phyloP scores from a whole-genome alignment of 2,113 vertebrate genomes.

The Trinectes maculatus region DNA sequence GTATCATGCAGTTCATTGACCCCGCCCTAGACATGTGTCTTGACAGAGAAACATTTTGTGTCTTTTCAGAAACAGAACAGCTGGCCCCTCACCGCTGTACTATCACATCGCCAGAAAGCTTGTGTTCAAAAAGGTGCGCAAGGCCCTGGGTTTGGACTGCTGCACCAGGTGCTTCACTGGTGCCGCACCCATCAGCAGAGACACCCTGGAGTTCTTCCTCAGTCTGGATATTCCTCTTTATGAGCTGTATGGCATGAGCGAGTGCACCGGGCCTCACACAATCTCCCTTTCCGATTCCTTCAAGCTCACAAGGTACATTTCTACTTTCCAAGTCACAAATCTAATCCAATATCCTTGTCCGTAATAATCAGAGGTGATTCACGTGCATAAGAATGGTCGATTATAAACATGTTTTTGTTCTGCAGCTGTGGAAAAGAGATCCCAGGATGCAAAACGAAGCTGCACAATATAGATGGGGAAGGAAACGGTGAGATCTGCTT shows the following conservation, averaged over 20 bases:
- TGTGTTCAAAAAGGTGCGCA: slow-evolving; percentile 89
- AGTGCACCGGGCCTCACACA: slow-evolving; percentile 90
- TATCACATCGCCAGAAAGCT: slow-evolving; percentile 87
- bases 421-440: slow-evolving; percentile 88
- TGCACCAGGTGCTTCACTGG: slow-evolving; percentile 87
- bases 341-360: too few species aligned
- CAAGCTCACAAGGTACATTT: slow-evolving; percentile 84
- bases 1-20: too few species aligned
- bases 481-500: slow-evolving; percentile 90
- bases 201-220: slow-evolving; percentile 92
- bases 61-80: slow-evolving; percentile 47
- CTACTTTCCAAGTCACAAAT: too few species aligned
- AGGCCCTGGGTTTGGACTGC: slow-evolving; percentile 87
- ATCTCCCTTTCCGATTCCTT: slow-evolving; percentile 70
- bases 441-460: slow-evolving; percentile 84
- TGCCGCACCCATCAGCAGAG: slow-evolving; percentile 89
- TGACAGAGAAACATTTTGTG: neutral
- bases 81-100: slow-evolving; percentile 61
- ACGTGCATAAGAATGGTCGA: rapidly evolving
- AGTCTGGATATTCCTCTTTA: slow-evolving; percentile 90
- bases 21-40: too few species aligned
- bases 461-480: slow-evolving; percentile 80
- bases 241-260: slow-evolving; percentile 94
- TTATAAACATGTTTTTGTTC: neutral
- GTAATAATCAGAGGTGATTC: neutral